Percentiles rank a stretch among this genome's conserved stretches.
Conservation (phyloP, 1,140 invertebrate genomes). For the roundworm (Caenorhabditis elegans) region WBcel235 BX284606.5:7296501-7297000, state of each 20-base stretch:
- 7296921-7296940: not conserved
- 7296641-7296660: conserved; percentile 63
- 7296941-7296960: not conserved
- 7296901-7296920: not conserved
- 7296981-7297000: too few relatives aligned
- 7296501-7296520: conserved; percentile 60
- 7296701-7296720: conserved; percentile 61
- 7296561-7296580: not conserved
- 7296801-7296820: not conserved
- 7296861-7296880: not conserved
- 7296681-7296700: conserved; percentile 37
- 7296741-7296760: conserved; percentile 55
- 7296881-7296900: not conserved
- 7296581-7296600: not conserved
- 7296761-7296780: too few relatives aligned
- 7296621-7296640: conserved; percentile 52
- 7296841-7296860: too few relatives aligned
- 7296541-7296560: not conserved
- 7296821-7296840: too few relatives aligned
- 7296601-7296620: not conserved
- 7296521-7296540: not conserved
- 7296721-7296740: conserved; percentile 65
- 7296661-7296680: conserved; percentile 54
- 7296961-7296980: too few relatives aligned
- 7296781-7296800: too few relatives aligned